phyloP scores from a whole-genome alignment of 2,797 vertebrate species.

The Eulemur mongoz region DNA sequence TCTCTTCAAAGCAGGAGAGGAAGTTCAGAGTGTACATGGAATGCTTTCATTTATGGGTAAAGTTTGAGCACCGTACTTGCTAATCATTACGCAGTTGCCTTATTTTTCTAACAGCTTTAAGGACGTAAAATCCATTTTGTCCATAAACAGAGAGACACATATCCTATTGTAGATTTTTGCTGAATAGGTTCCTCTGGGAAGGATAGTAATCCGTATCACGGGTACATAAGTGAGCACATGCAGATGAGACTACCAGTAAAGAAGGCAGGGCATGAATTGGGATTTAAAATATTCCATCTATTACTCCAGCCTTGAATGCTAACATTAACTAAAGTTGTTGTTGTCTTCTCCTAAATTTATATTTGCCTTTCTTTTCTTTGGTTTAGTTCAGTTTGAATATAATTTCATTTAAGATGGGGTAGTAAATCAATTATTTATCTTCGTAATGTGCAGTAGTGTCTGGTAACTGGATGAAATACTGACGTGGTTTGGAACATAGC shows the following conservation, averaged over 20 bases:
- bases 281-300: not conserved
- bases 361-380: constrained; percentile 39
- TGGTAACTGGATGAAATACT: constrained; percentile 70
- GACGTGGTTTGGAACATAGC: constrained; percentile 62
- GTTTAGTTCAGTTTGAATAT: constrained; percentile 35
- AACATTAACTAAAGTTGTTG: not conserved
- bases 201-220: not conserved
- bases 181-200: not conserved
- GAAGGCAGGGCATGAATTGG: not conserved
- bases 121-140: not conserved
- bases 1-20: not conserved
- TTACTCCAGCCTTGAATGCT: not conserved
- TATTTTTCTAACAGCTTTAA: not conserved
- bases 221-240: not conserved
- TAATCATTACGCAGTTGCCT: not conserved
- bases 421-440: constrained; percentile 61
- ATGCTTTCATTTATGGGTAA: not conserved
- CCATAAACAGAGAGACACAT: not conserved
- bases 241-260: not conserved
- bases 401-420: constrained; percentile 56
- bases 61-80: not conserved
- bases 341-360: not conserved
- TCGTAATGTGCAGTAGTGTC: constrained; percentile 70
- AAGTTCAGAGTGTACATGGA: not conserved
- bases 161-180: not conserved